phyloP scores from a whole-genome alignment of 2,888 invertebrate species.

The Synanthedon tipuliformis region DNA sequence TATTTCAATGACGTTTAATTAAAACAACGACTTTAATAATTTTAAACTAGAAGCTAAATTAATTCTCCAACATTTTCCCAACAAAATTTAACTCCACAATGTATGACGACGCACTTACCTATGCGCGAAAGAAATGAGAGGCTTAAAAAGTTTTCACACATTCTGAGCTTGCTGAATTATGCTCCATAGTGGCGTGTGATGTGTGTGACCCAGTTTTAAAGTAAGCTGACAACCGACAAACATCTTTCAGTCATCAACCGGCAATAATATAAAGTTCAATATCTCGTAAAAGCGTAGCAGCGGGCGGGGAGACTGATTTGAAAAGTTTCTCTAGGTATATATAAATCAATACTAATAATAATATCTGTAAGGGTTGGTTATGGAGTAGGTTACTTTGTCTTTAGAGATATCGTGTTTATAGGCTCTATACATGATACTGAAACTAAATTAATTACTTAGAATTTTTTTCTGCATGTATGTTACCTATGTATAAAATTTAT shows the following conservation, averaged over 20 bases:
- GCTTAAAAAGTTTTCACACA: neutral
- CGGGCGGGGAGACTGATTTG: slow-evolving; percentile 19
- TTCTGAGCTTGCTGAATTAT: slow-evolving; percentile 14
- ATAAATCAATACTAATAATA: too few relatives aligned
- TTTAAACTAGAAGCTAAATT: too few relatives aligned
- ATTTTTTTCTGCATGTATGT: too few relatives aligned
- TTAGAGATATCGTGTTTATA: too few relatives aligned
- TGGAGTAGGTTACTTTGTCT: too few relatives aligned
- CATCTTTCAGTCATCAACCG: slow-evolving; percentile 19
- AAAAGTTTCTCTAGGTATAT: slow-evolving; percentile 16
- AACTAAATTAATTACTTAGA: too few relatives aligned
- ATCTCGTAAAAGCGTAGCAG: slow-evolving; percentile 16
- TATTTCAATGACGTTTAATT: too few relatives aligned
- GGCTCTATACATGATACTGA: too few relatives aligned
- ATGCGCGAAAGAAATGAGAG: neutral
- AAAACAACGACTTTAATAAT: too few relatives aligned
- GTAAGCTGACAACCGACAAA: slow-evolving; percentile 19
- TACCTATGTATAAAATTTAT: too few relatives aligned
- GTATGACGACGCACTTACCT: neutral
- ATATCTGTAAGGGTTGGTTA: too few relatives aligned
- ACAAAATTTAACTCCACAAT: neutral
- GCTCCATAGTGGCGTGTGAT: slow-evolving; percentile 12
- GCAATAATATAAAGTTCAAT: slow-evolving; percentile 12
- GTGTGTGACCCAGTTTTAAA: slow-evolving; percentile 22
- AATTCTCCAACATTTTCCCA: too few relatives aligned